Base-by-base conservation (phyloP, 2,888 invertebrate genomes). In the Synanthedon tipuliformis region DNA sequence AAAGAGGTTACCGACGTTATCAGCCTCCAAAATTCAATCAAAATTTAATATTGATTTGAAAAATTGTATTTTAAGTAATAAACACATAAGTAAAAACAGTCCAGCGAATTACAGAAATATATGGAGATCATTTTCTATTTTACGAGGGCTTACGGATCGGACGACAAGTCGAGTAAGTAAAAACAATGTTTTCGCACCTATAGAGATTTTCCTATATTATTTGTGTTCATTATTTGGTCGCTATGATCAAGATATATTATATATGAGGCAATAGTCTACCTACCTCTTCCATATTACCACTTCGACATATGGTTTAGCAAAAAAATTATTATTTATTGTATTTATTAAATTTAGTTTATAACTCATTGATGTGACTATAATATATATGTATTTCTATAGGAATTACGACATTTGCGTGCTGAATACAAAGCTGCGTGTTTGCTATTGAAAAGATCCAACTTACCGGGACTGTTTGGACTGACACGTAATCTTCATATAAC, bases 361-460 rank as follows among this genome's bases (percentile, higher is more conserved):
- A 23, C 4, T 23, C 1, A 23, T 23, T 23, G 1, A 23, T 27
- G n/a, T 27, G 7, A 27, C 1, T n/a, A 13, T 3, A 3, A 1
- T 41, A 11, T n/a, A 41, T 12, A 11, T 12, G n/a, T 57, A 52
- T 50, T 53, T 51, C 68, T 65, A 23, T 68, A 86, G 86, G 64
- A 70, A 64, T 59, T 78, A 18, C 63, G 61, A 16, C 64, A 70
- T 1, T 75, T 89, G 40, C 76, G 86, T 62, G 83, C 73, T 52
- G 91, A 92, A 73, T 90, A 88, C 60, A 82, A 83, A 62, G 90
- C 90, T 48, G 87, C 89, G n/a, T 85, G 85, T 65, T 70, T 82
- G 1, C 61, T 91, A 54, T 61, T 90, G 18, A 75, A 73, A 49
- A 78, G 90, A 53, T 91, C 90, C 5, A 87, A 89, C 54, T 65